These are phyloP conservation scores for Autographa gamma DNA, from an alignment of 2,888 invertebrate genomes.

Conservation along the genomic window DNA sequence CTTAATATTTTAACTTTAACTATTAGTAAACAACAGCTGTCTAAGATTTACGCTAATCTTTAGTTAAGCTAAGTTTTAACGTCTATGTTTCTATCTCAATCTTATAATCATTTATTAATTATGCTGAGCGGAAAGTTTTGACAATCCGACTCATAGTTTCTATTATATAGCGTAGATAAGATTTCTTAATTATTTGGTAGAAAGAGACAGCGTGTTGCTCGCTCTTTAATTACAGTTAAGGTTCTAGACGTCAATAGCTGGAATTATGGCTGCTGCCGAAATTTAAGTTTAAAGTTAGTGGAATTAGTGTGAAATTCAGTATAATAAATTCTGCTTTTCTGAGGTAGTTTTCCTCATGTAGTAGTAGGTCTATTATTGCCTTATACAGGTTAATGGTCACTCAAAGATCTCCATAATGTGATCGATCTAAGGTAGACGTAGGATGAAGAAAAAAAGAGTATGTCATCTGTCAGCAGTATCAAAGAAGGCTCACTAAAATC, in stretches of 20 bases:
- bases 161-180: not conserved
- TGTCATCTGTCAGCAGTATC: too few relatives aligned
- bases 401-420: too few relatives aligned
- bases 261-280: not conserved
- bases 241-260: not conserved
- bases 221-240: not conserved
- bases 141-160: not conserved
- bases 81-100: not conserved
- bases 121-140: not conserved
- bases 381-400: too few relatives aligned
- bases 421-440: too few relatives aligned
- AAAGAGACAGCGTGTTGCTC: not conserved
- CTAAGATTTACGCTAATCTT: not conserved
- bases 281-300: not conserved
- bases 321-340: not conserved
- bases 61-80: not conserved
- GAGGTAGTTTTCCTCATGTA: too few relatives aligned
- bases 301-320: not conserved
- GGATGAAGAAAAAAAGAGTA: too few relatives aligned
- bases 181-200: slow-evolving; percentile 1
- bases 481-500: too few relatives aligned
- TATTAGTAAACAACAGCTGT: slow-evolving; percentile 4
- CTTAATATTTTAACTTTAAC: slow-evolving; percentile 4
- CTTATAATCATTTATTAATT: not conserved
- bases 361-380: too few relatives aligned